Percentiles rank a stretch among this genome's conserved stretches.
Evolutionary conservation across 2,113 vertebrate species (phyloP).

Genomic region (Sterrhoptilus dennistouni): DNA sequence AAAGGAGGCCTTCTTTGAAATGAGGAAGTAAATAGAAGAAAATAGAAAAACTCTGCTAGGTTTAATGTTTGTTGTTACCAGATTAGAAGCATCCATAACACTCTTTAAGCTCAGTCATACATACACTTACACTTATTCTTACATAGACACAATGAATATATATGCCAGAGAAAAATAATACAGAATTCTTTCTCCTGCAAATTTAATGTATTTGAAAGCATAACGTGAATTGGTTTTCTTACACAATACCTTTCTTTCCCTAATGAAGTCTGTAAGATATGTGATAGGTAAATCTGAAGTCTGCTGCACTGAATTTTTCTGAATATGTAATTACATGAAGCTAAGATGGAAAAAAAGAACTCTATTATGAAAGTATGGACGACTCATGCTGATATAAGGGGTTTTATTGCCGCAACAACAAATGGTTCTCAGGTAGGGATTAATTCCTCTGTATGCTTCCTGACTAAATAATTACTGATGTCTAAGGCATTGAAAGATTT

Average conservation of each 20-base stretch:
- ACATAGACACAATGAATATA: background rate
- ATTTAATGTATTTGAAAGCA: background rate
- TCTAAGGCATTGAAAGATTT: background rate
- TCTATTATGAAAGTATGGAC: background rate
- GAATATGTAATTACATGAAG: background rate
- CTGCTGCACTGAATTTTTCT: background rate
- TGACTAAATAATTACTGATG: background rate
- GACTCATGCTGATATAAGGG: background rate
- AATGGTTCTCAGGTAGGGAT: background rate
- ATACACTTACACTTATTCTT: background rate
- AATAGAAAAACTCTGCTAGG: background rate
- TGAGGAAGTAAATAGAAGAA: background rate
- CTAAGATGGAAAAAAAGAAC: background rate
- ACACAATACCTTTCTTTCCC: background rate
- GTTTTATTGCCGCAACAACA: background rate
- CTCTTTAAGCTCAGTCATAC: background rate
- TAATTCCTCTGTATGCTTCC: slow-evolving; percentile 15
- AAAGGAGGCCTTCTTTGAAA: background rate
- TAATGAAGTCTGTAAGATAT: background rate
- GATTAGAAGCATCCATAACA: background rate
- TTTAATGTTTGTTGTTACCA: background rate
- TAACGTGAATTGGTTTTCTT: background rate
- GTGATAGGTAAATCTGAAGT: background rate
- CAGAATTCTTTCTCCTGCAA: background rate
- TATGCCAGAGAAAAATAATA: background rate